Conservation (phyloP, 2,888 invertebrate genomes). For the Pollenia labialis region DNA sequence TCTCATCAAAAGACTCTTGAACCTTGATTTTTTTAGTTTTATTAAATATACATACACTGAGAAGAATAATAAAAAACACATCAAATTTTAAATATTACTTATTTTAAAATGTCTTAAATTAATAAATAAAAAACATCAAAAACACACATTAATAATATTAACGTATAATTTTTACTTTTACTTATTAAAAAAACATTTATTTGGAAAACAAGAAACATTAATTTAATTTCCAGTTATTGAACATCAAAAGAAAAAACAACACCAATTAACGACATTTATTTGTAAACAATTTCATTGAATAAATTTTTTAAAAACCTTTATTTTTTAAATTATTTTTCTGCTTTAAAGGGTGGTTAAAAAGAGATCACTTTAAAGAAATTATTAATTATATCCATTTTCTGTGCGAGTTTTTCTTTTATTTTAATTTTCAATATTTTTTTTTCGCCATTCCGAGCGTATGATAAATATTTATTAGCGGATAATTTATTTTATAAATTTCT, state of each 20-base stretch:
- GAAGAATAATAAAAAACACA: background rate
- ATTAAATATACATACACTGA: background rate
- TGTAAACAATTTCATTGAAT: background rate
- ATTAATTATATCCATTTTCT: conserved; percentile 26
- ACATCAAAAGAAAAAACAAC: conserved; percentile 52
- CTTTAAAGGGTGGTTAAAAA: background rate
- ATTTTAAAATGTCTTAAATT: background rate
- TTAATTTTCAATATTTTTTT: background rate
- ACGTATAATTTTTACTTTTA: conserved; percentile 1
- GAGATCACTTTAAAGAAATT: background rate
- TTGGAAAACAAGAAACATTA: background rate
- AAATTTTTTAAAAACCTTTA: conserved; percentile 42
- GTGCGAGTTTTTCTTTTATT: background rate
- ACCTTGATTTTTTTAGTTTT: background rate
- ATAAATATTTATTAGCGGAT: conserved; percentile 51
- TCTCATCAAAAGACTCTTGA: conserved; percentile 40
- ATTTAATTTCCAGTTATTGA: background rate
- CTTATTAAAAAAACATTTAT: background rate
- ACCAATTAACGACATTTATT: conserved; percentile 12
- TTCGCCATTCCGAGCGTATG: conserved; percentile 13
- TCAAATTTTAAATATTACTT: background rate
- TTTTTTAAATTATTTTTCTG: conserved; percentile 13
- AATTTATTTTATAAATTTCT: conserved; percentile 32
- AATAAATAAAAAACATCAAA: conserved; percentile 7
- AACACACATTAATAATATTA: conserved; percentile 5